phyloP scores from a whole-genome alignment of 2,797 vertebrate species.

The Taeniopygia guttata region DNA sequence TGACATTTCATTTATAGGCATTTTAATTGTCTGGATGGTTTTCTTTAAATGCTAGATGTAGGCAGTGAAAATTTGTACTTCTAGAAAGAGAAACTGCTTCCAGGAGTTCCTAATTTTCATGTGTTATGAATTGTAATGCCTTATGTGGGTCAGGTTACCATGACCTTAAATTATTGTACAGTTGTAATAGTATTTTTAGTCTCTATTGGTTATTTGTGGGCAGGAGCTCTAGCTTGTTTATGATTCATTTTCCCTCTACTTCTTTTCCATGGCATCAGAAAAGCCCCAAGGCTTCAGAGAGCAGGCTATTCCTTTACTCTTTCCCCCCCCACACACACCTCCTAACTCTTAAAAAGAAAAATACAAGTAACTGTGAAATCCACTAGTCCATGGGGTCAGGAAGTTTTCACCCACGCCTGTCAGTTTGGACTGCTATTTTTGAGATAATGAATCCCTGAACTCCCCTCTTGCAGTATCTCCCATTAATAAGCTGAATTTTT shows the following conservation, averaged over 20 bases:
- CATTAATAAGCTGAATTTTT: conserved; percentile 30
- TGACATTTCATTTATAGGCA: conserved; percentile 80
- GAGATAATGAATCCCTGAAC: conserved; percentile 64
- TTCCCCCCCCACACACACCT: not conserved
- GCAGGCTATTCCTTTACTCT: not conserved
- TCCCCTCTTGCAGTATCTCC: conserved; percentile 2
- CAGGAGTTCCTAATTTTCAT: conserved; percentile 79
- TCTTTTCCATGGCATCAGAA: not conserved
- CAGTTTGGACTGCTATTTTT: conserved; percentile 43
- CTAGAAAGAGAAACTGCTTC: conserved; percentile 71
- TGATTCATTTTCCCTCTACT: conserved; percentile 23
- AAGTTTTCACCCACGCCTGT: conserved; percentile 46
- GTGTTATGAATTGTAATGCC: conserved; percentile 81
- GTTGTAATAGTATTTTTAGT: conserved; percentile 67
- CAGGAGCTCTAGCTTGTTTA: conserved; percentile 67
- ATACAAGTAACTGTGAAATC: conserved; percentile 25
- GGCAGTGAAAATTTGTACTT: conserved; percentile 75
- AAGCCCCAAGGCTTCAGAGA: conserved; percentile 21
- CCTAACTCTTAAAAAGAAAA: conserved; percentile 40
- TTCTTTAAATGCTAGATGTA: conserved; percentile 78
- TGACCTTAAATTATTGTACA: conserved; percentile 75
- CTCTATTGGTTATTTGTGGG: conserved; percentile 64
- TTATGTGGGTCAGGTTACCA: conserved; percentile 68
- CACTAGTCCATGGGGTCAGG: conserved; percentile 29
- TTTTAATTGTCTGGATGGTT: conserved; percentile 83